A percentile compares a stretch with the other conserved stretches of the same genome.
These are phyloP conservation scores for Tragelaphus scriptus DNA, from an alignment of 2,113 vertebrate genomes.

Conservation along the genomic window DNA sequence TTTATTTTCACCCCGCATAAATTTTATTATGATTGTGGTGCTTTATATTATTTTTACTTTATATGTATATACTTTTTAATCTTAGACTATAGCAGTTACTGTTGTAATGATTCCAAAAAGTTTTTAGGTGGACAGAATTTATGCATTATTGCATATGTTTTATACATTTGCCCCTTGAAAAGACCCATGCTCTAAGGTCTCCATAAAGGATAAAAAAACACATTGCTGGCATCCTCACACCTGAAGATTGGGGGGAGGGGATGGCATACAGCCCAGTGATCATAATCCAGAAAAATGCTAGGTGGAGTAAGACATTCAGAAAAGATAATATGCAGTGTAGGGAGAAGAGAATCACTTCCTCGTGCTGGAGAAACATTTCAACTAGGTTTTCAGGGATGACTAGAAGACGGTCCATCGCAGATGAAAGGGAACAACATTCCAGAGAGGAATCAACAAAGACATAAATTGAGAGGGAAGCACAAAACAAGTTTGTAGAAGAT, in stretches of 20 bases:
- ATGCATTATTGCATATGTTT: background rate
- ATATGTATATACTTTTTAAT: background rate
- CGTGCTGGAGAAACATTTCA: background rate
- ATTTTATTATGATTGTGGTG: background rate
- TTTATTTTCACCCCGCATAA: background rate
- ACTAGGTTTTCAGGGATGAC: background rate
- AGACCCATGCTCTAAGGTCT: background rate
- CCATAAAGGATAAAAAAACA: background rate
- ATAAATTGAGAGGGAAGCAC: rapidly evolving
- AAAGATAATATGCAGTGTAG: background rate
- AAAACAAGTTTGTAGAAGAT: background rate
- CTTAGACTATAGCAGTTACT: background rate
- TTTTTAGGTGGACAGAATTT: background rate
- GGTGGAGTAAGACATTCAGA: background rate
- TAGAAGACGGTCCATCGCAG: background rate
- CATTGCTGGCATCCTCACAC: background rate
- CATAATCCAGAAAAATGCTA: background rate
- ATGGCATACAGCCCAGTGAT: rapidly evolving
- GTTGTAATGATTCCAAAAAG: background rate
- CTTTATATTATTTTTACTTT: background rate
- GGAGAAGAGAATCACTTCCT: background rate
- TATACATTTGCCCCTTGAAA: background rate
- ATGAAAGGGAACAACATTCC: background rate
- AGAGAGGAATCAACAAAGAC: background rate
- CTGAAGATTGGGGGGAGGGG: background rate